Evolutionary conservation across 2,113 vertebrate species (phyloP), one percentile per base, ranked within the genome.

Genomic region (Dinomys branickii): DNA sequence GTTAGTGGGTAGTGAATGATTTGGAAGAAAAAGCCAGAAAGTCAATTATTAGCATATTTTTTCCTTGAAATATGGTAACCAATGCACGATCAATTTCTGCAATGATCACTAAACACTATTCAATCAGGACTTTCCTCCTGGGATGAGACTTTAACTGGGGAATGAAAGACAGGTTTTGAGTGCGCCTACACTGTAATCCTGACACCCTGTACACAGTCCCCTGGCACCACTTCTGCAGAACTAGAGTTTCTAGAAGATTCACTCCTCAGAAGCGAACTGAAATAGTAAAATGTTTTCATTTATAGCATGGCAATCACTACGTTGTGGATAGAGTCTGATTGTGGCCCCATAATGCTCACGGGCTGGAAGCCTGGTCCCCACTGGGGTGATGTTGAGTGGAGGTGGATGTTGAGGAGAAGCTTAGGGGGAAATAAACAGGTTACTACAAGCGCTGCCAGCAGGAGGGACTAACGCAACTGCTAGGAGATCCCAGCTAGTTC

Each of bases 11-110:
- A 67, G 77, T 80, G 47, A 83, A n/a, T 38, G 5, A 81, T 83
- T 35, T 7, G 73, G 67, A 35, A n/a, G 91, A 91, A 80, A 81
- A 88, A 81, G 75, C 81, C 87, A 96, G 54, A 17, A 88, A 80
- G 41, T 73, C 88, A 22, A 12, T 58, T 88, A 47, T 78, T 89
- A 83, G 16, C 12, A 38, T 30, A 67, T 88, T 33, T 9, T 95
- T 97, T 97, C 84, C 78, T 69, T 0, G 16, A 93, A 85, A 90
- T 44, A 65, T 24, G 44, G n/a, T 69, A 89, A 80, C 35, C 17
- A 73, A 50, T 61, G 54, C 67, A 84, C 22, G 61, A 22, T 73
- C 61, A 80, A 22, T 59, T 88, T 93, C 73, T 80, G 4, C 24
- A 50, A 33, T 87, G 91, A 92, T 75, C 41, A 56, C 22, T 38